phyloP scores from a whole-genome alignment of 2,113 vertebrate species.

The Arenaria interpres region DNA sequence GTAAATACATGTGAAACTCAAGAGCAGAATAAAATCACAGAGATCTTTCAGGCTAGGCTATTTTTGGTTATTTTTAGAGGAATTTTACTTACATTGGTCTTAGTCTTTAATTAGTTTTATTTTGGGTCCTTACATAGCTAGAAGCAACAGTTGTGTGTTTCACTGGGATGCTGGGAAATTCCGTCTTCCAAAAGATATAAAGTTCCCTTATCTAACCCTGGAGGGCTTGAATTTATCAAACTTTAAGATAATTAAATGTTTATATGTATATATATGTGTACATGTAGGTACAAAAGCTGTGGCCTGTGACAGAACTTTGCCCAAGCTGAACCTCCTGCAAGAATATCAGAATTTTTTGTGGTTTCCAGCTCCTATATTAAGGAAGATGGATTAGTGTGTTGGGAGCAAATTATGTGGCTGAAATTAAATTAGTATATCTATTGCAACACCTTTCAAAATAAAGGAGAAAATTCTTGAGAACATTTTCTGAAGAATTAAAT shows the following conservation, averaged over 20 bases:
- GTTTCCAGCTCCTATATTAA: background rate
- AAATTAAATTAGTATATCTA: background rate
- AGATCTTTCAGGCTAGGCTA: background rate
- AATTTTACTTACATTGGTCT: background rate
- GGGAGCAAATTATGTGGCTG: background rate
- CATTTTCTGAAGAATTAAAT: background rate
- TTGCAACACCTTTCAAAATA: background rate
- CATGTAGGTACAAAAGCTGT: conserved; percentile 10
- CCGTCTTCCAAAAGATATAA: conserved; percentile 34
- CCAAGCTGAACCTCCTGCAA: background rate
- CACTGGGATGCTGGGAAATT: conserved; percentile 31
- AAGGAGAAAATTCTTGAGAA: background rate
- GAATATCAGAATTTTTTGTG: background rate
- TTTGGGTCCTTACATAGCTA: conserved; percentile 22
- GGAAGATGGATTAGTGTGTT: background rate
- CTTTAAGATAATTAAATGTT: conserved; percentile 42
- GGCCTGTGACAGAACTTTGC: background rate
- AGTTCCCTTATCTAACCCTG: conserved; percentile 48
- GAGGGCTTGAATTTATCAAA: conserved; percentile 44
- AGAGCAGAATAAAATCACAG: background rate
- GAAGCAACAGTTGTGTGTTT: conserved; percentile 33
- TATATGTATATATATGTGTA: background rate
- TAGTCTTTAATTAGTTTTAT: conserved; percentile 28
- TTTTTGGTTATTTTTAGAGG: background rate
- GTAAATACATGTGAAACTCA: background rate